Base-by-base conservation (phyloP, 2,113 vertebrate genomes). In the Vireo altiloquus region DNA sequence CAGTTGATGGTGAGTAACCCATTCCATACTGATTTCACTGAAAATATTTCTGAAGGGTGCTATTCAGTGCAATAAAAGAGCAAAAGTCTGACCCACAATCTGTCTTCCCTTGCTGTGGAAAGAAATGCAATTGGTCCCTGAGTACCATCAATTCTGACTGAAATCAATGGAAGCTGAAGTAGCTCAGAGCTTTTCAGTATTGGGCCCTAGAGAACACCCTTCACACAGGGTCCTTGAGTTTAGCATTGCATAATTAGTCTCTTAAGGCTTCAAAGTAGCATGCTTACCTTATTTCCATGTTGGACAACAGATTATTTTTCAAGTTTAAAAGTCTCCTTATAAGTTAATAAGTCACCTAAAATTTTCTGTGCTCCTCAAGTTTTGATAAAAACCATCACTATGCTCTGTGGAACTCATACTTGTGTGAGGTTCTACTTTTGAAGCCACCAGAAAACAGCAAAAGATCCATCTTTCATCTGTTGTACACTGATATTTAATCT, bases 401-500 rank as follows among this genome's bases (percentile, higher is more conserved):
- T 74, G 70, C 35, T 81, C 66, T 91, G 54, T 82, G 50, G 37
- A 90, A 63, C 63, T 44, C 90, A 35, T 22, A 88, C 52, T 69
- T 49, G 56, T 89, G 92, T 74, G 63, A 91, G 91, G 89, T 84
- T 90, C 49, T 47, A 54, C 50, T 84, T 44, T 72, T 5, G 10
- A 96, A 83, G 83, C 37, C 60, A 81, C 69, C 13, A 87, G 59
- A 89, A 92, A 91, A 84, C 13, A 57, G 40, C 78, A 37, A 11
- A 92, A 87, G 33, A 70, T 56, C 19, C 12, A 27, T 74, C 64
- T 88, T 92, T 94, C 76, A 93, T 60, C 53, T 92, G 18, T 22
- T 72, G n/a, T 83, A 94, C 49, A 87, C 47, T 96, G 85, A 84
- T 97, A 94, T 82, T 96, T 96, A 96, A 95, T 75, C 72, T 94